phyloP scores from a whole-genome alignment of 1,140 invertebrate genomes.

The Acyrthosiphon pisum region DNA sequence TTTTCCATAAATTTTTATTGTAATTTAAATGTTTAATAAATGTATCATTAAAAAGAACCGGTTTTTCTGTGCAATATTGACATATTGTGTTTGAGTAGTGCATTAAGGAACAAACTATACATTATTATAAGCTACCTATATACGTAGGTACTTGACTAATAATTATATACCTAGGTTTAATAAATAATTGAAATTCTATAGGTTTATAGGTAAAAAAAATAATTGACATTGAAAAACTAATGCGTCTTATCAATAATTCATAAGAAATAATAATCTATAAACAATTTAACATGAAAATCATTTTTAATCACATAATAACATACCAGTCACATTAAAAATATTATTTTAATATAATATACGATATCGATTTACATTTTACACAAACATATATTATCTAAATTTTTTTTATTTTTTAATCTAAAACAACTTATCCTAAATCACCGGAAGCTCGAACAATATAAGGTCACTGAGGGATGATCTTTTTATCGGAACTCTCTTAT shows the following conservation, averaged over 20 bases:
- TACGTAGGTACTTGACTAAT: no score
- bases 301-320: not conserved
- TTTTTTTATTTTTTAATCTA: not conserved
- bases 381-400: not conserved
- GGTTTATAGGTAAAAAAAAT: not conserved
- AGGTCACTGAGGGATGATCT: conserved; percentile 15
- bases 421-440: not conserved
- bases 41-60: no score
- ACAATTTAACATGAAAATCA: not conserved
- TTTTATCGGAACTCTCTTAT: not conserved
- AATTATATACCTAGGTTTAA: not conserved
- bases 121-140: no score
- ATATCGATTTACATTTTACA: not conserved
- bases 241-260: not conserved
- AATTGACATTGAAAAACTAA: not conserved
- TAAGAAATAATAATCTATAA: not conserved
- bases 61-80: no score
- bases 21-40: no score
- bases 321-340: not conserved
- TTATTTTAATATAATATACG: not conserved
- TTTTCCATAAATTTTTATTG: no score
- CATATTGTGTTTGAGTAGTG: no score
- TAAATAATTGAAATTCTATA: not conserved
- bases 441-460: not conserved
- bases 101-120: no score